Evolutionary conservation across 2,797 vertebrate species (phyloP).

Genomic region (Crax fasciolata): DNA sequence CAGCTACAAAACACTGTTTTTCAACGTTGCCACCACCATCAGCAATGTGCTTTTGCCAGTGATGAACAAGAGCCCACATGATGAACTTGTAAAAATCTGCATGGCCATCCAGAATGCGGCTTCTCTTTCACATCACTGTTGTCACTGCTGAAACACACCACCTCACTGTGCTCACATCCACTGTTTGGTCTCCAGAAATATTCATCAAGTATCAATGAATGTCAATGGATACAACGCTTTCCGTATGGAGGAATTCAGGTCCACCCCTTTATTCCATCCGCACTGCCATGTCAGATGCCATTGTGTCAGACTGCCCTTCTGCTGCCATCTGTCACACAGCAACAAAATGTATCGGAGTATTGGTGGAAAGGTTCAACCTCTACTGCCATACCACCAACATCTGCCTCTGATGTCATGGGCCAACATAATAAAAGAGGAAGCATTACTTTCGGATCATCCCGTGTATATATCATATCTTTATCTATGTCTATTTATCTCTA

Average conservation of each 20-base stretch:
- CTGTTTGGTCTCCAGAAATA: neutral
- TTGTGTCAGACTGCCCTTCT: too few relatives aligned
- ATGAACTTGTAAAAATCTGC: neutral
- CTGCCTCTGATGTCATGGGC: neutral
- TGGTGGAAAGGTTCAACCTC: neutral
- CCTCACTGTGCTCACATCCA: neutral
- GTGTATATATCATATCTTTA: neutral
- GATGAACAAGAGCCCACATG: neutral
- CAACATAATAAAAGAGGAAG: neutral
- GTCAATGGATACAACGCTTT: neutral
- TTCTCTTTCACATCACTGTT: neutral
- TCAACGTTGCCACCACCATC: neutral
- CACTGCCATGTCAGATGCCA: neutral
- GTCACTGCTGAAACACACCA: neutral
- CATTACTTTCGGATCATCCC: neutral
- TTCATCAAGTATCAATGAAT: neutral
- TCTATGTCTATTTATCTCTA: neutral
- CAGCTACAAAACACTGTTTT: neutral
- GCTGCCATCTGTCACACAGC: neutral
- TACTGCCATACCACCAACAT: neutral
- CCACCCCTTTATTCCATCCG: neutral
- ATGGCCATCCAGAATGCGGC: neutral
- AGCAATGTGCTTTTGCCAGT: neutral
- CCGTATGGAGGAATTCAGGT: neutral
- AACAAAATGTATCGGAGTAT: neutral